Base-by-base conservation (phyloP, 1,140 invertebrate species). In the Aleiodes sp. region DNA sequence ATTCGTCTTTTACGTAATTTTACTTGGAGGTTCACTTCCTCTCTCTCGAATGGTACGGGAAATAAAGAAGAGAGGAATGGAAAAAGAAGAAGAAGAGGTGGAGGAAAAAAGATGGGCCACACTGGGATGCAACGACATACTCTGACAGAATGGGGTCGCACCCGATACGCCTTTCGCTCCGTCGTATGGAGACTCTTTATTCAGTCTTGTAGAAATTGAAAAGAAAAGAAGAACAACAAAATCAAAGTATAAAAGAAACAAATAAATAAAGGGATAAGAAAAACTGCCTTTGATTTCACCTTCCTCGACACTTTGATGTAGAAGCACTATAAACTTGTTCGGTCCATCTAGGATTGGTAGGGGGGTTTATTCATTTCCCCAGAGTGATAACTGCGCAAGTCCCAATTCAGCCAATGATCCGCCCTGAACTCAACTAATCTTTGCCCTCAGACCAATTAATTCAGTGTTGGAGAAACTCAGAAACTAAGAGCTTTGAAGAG, bases 101-200 rank as follows among this genome's bases (percentile, higher is more conserved):
- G n/a, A 14, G 9, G 46, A 16, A 43, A 52, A 52, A 52, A 52
- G 46, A 52, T 52, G 46, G 46, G 46, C 21, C 46, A 52, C 46
- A 52, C 7, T 43, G 46, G 46, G 46, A 52, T 52, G 46, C 46
- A 69, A 69, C 59, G 59, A 62, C 59, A 39, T 10, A 63, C n/a
- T 52, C 60, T 31, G 59, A 73, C 74, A 76, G 72, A 75, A 78
- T 67, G 43, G 57, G 70, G 68, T 75, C 70, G 67, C 65, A 60
- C 16, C 66, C 75, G 72, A 75, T 78, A 69, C 70, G 66, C 46
- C 46, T 39, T 66, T 31, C 56, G 59, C 62, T 61, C 61, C 59
- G 67, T 69, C 67, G 33, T 33, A 21, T 12, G 16, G 26, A 33
- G 26, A 62, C 35, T 46, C 16, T 16, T 16, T 28, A 8, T 7